Conservation (phyloP, 2,888 invertebrate species). For the Dryadula phaetusa region DNA sequence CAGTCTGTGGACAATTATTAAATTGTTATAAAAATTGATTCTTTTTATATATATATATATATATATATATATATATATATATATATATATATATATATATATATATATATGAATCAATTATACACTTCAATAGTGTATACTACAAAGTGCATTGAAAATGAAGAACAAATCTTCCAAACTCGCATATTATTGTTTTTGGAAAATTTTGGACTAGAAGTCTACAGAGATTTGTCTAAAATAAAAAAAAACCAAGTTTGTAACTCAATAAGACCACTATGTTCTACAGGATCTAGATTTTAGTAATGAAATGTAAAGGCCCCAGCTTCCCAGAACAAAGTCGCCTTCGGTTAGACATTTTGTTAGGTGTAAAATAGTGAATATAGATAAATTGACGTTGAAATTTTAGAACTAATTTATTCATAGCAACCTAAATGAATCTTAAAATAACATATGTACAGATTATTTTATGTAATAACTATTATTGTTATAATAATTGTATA, state of each 20-base stretch:
- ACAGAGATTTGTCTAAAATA: background rate
- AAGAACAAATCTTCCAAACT: slow-evolving; percentile 31
- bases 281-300: slow-evolving; percentile 5
- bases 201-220: background rate
- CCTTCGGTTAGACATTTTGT: slow-evolving; percentile 28
- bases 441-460: slow-evolving; percentile 56
- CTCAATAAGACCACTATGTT: slow-evolving; percentile 5
- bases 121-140: slow-evolving; percentile 28
- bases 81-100: too few species aligned
- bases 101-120: background rate
- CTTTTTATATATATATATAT: background rate
- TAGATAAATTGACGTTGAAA: slow-evolving; percentile 55
- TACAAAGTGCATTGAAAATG: slow-evolving; percentile 13
- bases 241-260: slow-evolving; percentile 13
- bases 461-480: slow-evolving; percentile 55
- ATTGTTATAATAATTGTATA: slow-evolving; percentile 58
- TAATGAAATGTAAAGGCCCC: background rate
- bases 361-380: slow-evolving; percentile 49
- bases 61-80: too few species aligned
- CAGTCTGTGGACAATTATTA: background rate
- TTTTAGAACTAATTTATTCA: slow-evolving; percentile 54
- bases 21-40: background rate
- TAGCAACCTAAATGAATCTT: slow-evolving; percentile 44
- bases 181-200: slow-evolving; percentile 2
- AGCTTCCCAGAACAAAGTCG: slow-evolving; percentile 18